These are phyloP conservation scores for Crotalus helleri DNA, from an alignment of 2,113 vertebrate species.

Conservation along the genomic window DNA sequence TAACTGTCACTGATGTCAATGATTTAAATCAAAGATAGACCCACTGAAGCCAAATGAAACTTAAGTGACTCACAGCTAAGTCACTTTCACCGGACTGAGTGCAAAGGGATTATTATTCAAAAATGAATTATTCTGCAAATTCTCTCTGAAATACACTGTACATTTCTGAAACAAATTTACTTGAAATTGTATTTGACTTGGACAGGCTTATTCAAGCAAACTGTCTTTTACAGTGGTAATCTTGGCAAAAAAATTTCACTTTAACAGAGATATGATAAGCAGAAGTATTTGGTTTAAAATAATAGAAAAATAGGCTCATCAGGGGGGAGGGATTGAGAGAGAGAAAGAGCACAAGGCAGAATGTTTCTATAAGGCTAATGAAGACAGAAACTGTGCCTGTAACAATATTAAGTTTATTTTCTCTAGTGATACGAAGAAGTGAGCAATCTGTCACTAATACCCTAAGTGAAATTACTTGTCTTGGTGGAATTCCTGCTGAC, in stretches of 20 bases:
- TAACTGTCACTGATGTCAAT: neutral
- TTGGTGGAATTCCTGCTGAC: slow-evolving; percentile 85
- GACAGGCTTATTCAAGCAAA: neutral
- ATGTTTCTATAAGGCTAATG: slow-evolving; percentile 89
- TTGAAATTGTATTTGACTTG: neutral
- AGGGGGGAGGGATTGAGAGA: neutral
- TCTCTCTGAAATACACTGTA: neutral
- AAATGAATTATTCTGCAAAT: neutral
- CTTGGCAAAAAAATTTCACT: neutral
- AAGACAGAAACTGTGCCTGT: slow-evolving; percentile 89
- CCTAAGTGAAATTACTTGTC: slow-evolving; percentile 93
- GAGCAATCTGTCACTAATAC: slow-evolving; percentile 96
- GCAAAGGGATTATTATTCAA: neutral
- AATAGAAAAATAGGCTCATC: slow-evolving; percentile 69
- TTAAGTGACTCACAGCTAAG: neutral
- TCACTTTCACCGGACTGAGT: neutral
- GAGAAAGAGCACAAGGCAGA: slow-evolving; percentile 67
- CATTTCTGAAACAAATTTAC: neutral
- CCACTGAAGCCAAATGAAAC: neutral
- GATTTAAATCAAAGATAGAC: neutral
- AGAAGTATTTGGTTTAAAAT: slow-evolving; percentile 45
- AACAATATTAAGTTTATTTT: slow-evolving; percentile 89
- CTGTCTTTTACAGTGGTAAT: neutral
- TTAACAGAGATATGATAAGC: slow-evolving; percentile 55
- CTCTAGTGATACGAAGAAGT: slow-evolving; percentile 88